A percentile compares a stretch with the other conserved stretches of the same genome.
Evolutionary conservation across 2,113 vertebrate species (phyloP).

Genomic region (Hippocampus abdominalis): DNA sequence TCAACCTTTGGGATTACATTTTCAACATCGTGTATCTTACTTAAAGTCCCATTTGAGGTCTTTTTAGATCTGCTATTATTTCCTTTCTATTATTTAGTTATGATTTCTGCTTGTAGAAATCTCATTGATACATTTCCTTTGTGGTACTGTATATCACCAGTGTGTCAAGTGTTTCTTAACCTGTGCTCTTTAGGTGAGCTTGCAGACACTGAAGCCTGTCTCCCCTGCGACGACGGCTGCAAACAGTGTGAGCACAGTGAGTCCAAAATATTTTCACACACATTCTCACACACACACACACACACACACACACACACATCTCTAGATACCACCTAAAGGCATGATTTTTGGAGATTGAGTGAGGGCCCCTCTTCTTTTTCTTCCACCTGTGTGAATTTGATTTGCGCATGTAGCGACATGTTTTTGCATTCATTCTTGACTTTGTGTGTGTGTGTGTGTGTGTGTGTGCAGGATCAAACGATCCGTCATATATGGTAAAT

Average conservation of each 20-base stretch:
- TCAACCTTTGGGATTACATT: too few species aligned
- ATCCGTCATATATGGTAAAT: neutral
- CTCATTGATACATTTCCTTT: too few species aligned
- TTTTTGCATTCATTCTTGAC: slow-evolving; percentile 41
- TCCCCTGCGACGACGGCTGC: slow-evolving; percentile 84
- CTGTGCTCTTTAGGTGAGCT: slow-evolving; percentile 70
- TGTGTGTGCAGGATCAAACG: neutral
- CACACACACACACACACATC: neutral
- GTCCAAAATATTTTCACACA: slow-evolving; percentile 29
- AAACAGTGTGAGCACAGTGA: slow-evolving; percentile 77
- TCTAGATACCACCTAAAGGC: slow-evolving; percentile 51
- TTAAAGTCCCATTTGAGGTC: too few species aligned
- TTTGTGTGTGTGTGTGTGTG: neutral
- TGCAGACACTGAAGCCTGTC: slow-evolving; percentile 71
- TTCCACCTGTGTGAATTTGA: slow-evolving; percentile 42
- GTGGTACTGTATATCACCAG: too few species aligned
- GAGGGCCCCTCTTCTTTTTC: slow-evolving; percentile 8
- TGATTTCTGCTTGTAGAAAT: too few species aligned
- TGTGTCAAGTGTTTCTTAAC: neutral
- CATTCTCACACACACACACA: neutral
- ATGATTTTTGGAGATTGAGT: slow-evolving; percentile 53
- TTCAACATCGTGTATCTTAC: too few species aligned
- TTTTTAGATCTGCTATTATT: too few species aligned
- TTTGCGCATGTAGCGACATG: slow-evolving; percentile 68
- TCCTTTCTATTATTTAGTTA: too few species aligned